Evolutionary conservation across 2,888 invertebrate genomes (phyloP).

Genomic region (Clanis bilineata): DNA sequence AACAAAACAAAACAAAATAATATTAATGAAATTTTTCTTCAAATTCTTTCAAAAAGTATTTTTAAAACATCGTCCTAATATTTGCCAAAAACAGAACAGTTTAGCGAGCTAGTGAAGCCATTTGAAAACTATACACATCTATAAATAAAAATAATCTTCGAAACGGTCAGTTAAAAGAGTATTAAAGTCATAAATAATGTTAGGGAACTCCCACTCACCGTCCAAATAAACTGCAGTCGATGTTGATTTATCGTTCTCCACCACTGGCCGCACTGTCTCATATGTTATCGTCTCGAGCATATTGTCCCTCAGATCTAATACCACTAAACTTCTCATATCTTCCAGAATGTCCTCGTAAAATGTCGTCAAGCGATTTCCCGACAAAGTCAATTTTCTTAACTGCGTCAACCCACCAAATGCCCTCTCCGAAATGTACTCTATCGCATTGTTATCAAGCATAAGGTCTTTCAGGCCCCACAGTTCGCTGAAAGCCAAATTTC

Average conservation of each 20-base stretch:
- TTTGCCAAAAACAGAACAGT: not conserved
- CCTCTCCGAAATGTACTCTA: slow-evolving; percentile 87
- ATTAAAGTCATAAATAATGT: slow-evolving; percentile 38
- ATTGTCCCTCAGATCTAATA: slow-evolving; percentile 90
- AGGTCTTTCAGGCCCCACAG: slow-evolving; percentile 87
- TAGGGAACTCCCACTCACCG: slow-evolving; percentile 83
- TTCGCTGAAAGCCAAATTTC: slow-evolving; percentile 90
- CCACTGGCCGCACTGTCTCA: slow-evolving; percentile 88
- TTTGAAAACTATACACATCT: slow-evolving; percentile 1
- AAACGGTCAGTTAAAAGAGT: slow-evolving; percentile 30
- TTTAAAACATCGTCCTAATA: not conserved
- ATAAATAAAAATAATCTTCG: slow-evolving; percentile 12
- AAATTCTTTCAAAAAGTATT: not conserved
- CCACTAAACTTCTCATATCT: slow-evolving; percentile 85
- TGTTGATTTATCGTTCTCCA: slow-evolving; percentile 87
- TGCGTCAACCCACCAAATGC: slow-evolving; percentile 89
- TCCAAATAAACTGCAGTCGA: slow-evolving; percentile 88
- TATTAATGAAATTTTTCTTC: not conserved
- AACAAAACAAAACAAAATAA: not conserved
- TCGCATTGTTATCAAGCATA: slow-evolving; percentile 85
- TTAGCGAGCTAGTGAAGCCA: not conserved
- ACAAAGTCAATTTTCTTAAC: slow-evolving; percentile 86
- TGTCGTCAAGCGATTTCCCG: slow-evolving; percentile 87
- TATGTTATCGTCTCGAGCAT: slow-evolving; percentile 88
- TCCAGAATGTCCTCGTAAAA: slow-evolving; percentile 88